These are phyloP conservation scores for Herminia tarsipennalis DNA, from an alignment of 2,888 invertebrate species.

Conservation along the genomic window DNA sequence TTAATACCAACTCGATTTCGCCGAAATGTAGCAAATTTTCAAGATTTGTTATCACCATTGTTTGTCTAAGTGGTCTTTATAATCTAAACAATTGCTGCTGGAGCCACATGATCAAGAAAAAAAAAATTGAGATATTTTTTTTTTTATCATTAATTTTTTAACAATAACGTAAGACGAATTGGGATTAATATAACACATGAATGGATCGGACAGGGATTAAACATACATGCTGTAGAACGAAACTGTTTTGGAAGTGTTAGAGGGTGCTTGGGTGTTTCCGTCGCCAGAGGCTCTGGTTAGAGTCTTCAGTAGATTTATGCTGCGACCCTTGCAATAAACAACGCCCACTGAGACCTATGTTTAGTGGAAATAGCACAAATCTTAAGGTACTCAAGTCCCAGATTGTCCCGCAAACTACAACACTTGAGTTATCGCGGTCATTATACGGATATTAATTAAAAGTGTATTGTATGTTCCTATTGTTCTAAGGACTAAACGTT, in stretches of 20 bases:
- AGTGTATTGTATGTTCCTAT: background rate
- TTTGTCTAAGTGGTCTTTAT: too few species aligned
- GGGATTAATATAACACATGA: too few species aligned
- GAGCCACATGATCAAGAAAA: too few species aligned
- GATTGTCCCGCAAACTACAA: constrained; percentile 32
- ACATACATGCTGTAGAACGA: too few species aligned
- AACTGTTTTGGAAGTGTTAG: constrained; percentile 64
- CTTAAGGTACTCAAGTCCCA: constrained; percentile 38
- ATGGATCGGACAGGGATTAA: too few species aligned
- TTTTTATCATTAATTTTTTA: too few species aligned
- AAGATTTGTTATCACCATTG: too few species aligned
- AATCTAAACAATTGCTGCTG: too few species aligned
- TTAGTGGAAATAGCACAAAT: constrained; percentile 37
- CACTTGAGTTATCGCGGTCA: constrained; percentile 33
- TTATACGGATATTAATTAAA: constrained; percentile 9
- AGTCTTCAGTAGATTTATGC: constrained; percentile 70
- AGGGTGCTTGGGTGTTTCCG: constrained; percentile 52
- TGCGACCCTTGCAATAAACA: constrained; percentile 70
- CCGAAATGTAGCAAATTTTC: too few species aligned
- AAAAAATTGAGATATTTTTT: too few species aligned
- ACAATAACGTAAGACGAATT: too few species aligned
- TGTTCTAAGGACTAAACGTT: background rate
- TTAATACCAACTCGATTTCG: too few species aligned
- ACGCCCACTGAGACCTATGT: constrained; percentile 57
- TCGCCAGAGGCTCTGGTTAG: constrained; percentile 55